A percentile compares a stretch with the other conserved stretches of the same genome.
Evolutionary conservation across 2,888 invertebrate genomes (phyloP).

Genomic region (Bombylius discolor): DNA sequence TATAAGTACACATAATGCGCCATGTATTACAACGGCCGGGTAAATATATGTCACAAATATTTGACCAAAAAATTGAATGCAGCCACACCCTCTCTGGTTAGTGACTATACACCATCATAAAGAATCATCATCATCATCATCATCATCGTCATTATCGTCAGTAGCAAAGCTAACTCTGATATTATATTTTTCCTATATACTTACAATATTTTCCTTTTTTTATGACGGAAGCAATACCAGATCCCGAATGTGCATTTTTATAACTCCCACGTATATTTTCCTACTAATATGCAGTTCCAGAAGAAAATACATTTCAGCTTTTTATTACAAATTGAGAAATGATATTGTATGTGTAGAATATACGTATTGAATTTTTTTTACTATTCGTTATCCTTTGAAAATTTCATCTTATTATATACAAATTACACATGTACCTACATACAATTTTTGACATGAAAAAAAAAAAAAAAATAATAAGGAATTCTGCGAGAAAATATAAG

Average conservation of each 20-base stretch:
- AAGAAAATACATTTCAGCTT: too few species aligned
- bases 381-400: too few species aligned
- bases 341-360: too few species aligned
- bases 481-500: too few species aligned
- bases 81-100: constrained; percentile 9
- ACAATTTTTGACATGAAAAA: neutral
- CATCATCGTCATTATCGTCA: neutral
- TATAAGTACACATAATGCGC: neutral
- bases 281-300: too few species aligned
- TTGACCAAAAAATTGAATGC: constrained; percentile 8
- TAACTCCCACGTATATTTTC: constrained; percentile 4
- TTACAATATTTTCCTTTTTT: neutral
- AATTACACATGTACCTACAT: too few species aligned
- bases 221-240: constrained; percentile 5
- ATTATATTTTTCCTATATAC: too few species aligned
- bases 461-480: neutral
- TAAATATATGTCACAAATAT: constrained; percentile 9
- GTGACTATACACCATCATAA: neutral
- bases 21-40: constrained; percentile 2
- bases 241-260: neutral
- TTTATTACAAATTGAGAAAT: too few species aligned
- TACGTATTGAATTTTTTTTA: too few species aligned
- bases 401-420: too few species aligned
- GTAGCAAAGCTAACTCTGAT: too few species aligned
- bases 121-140: too few species aligned